Evolutionary conservation across 1,140 invertebrate species (phyloP), one percentile per base, ranked within the genome.

Genomic region (Octopus sinensis): DNA sequence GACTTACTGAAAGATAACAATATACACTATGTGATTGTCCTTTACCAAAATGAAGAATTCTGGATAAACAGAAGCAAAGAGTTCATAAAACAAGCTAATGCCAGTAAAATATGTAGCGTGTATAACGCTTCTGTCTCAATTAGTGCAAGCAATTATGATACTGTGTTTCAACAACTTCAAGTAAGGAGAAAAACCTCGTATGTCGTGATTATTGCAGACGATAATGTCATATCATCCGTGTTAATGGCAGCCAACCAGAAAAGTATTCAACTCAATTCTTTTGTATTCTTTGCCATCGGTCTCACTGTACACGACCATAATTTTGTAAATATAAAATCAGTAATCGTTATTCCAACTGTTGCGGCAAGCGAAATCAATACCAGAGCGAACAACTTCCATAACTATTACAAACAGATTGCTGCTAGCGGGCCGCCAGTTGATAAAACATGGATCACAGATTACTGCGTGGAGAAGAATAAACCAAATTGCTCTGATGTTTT

Each of bases 21-120:
- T 77, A 62, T 82, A 0, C 81, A 82, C 51, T 86, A 85, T 78
- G 80, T 87, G 4, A 82, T 84, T 23, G 82, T 83, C 13, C 54
- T 88, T 6, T 85, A 86, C 73, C 30, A 77, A 6, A 82, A 84
- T 85, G 78, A 83, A 86, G 75, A 82, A 78, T 84, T 81, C 82
- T 81, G 87, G 76, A 76, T 82, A 86, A 81, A 81, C 78, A 10
- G 82, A 82, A 80, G 83, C 85, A 23, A 82, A 71, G 53, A 82
- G 79, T 83, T 89, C 82, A 73, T 81, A 83, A 79, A 81, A 79
- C 30, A 81, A 83, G n/a, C 83, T 79, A 56, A 82, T 78, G 52
- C 23, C 12, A 9, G 13, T 7, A 68, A 83, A 75, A 83, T 85
- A 6, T 88, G 87, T 77, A 82, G 86, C 7, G 84, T 84, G 5